Evolutionary conservation across 2,797 vertebrate genomes (phyloP), one percentile per base, ranked within the genome.

Genomic region (Aeoliscus strigatus): DNA sequence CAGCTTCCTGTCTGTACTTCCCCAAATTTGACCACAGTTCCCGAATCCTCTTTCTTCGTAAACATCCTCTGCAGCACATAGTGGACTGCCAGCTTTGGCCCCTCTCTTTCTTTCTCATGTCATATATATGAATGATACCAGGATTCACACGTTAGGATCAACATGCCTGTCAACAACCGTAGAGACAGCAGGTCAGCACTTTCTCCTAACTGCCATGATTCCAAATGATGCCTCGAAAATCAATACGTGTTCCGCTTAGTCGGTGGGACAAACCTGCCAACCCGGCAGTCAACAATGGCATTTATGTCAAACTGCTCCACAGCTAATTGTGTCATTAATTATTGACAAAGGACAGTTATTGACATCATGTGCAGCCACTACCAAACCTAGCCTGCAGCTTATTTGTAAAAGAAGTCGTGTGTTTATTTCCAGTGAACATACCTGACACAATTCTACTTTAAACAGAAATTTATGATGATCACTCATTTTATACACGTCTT

Each of bases 291-390:
- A 34, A 35, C 50, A 54, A 28, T 21, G 51, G 36, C 44, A 42
- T 42, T 49, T 63, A 35, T 59, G 64, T 77, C 47, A 27, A 40
- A 29, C 55, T 16, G 39, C 64, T 66, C 62, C 9, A 30, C 35
- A 79, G 64, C 70, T 82, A 80, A 84, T 76, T 73, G 72, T 53
- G 60, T 67, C 77, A 80, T 84, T 73, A 78, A 84, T 80, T 80
- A 84, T 80, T 75, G 39, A 84, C 29, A 13, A 15, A 55, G 58
- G 62, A 50, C 40, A 49, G 48, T 49, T 75, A 78, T 80, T 63
- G 76, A 66, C 56, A 46, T 14, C 16, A 30, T 15, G 36, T 46
- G 43, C 10, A 45, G 43, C 50, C 24, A 51, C 30, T 21, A 27
- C 39, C 29, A 38, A 18, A 37, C 23, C 32, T 14, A 34, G 66